phyloP scores from a whole-genome alignment of 2,888 invertebrate species.

The Altica lythri region DNA sequence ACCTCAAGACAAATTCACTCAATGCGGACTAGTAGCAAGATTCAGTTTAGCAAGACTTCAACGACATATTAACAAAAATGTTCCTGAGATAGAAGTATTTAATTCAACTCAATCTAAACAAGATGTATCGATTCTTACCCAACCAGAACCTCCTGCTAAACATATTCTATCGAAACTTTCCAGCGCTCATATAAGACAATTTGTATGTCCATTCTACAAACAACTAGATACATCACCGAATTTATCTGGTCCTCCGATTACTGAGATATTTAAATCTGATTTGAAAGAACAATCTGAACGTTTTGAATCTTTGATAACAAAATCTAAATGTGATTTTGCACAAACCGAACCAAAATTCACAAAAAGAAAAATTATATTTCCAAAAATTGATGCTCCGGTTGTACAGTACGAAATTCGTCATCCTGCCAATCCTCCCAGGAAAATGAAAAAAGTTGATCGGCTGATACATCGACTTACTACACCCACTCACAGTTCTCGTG shows the following conservation, averaged over 20 bases:
- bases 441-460: conserved; percentile 15
- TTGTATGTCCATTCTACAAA: conserved; percentile 43
- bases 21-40: neutral
- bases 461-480: conserved; percentile 21
- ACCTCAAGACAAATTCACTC: neutral
- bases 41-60: conserved; percentile 7
- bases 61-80: neutral
- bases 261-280: neutral
- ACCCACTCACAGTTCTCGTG: conserved; percentile 29
- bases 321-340: neutral
- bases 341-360: neutral
- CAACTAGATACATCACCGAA: conserved; percentile 24
- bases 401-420: conserved; percentile 6
- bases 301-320: neutral
- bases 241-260: conserved; percentile 1
- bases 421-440: neutral
- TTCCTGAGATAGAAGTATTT: conserved; percentile 2
- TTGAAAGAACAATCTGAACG: neutral
- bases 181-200: conserved; percentile 42
- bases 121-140: conserved; percentile 6
- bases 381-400: conserved; percentile 4
- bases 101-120: neutral
- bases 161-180: conserved; percentile 34
- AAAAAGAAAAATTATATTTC: conserved; percentile 2
- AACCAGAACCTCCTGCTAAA: conserved; percentile 9